These are phyloP conservation scores for Porphyrio hochstetteri DNA, from an alignment of 2,113 vertebrate species.

Conservation along the genomic window DNA sequence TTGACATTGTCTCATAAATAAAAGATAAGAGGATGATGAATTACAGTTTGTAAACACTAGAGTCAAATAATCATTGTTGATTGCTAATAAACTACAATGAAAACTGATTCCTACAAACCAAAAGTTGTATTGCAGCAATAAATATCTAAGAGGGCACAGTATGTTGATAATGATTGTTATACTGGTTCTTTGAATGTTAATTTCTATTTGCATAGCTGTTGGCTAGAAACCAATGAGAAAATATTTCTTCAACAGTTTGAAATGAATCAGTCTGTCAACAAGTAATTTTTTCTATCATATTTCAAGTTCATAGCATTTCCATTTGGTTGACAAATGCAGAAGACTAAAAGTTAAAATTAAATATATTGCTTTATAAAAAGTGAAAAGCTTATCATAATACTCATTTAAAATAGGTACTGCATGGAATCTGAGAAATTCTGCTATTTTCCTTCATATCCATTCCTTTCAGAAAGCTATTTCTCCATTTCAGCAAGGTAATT, in stretches of 20 bases:
- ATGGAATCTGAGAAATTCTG: not conserved
- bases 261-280: not conserved
- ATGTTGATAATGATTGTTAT: conserved; percentile 17
- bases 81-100: conserved; percentile 56
- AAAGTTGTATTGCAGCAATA: conserved; percentile 15
- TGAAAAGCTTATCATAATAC: not conserved
- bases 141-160: conserved; percentile 12
- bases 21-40: conserved; percentile 67
- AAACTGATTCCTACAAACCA: conserved; percentile 20
- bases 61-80: conserved; percentile 55
- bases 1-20: conserved; percentile 68
- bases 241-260: not conserved
- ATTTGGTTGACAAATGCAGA: not conserved
- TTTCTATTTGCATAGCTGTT: conserved; percentile 10
- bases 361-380: not conserved
- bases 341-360: not conserved
- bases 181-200: not conserved
- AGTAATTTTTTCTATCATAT: not conserved
- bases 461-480: not conserved
- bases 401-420: not conserved
- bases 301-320: not conserved
- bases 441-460: not conserved
- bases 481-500: conserved; percentile 6
- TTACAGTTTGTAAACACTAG: conserved; percentile 61
- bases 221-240: not conserved